Base-by-base conservation (phyloP, 2,797 vertebrate genomes). In the Galaxias olidus region DNA sequence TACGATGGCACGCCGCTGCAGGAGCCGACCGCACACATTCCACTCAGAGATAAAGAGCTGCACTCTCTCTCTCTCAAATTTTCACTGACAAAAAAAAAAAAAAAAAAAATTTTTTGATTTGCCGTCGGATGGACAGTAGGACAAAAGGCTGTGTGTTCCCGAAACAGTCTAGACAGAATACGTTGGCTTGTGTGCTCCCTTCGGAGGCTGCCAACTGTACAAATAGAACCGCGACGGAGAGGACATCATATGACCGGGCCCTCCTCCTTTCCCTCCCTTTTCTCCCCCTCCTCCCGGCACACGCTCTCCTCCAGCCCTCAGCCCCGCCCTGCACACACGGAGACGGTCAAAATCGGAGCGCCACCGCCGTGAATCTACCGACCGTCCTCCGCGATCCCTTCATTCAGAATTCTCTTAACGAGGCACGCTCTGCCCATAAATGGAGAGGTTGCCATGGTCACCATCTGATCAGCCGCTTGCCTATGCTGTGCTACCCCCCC, bases 271-370 rank as follows among this genome's bases (percentile, higher is more conserved):
- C 46, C 46, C 46, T 47, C 46, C 46, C 46, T 12, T 14, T 14
- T 52, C 1, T 18, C 63, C 15, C n/a, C 48, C 48, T 53, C 40
- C 19, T 77, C 42, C 76, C 46, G 67, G 61, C 65, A n/a, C 51
- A 59, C 74, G 79, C 65, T 72, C 68, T 69, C 62, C 19, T 70
- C 68, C 68, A 71, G 74, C 58, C 69, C 66, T 75, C 65, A 71
- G 75, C 83, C 77, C 73, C 79, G 72, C 79, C 68, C 72, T 72
- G 44, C 8, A 63, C 66, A 66, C 71, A 81, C 81, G 78, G 58
- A 62, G 56, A 53, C 76, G 75, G 74, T 70, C 68, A 73, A 40
- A 80, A 81, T 83, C 74, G 63, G 57, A 75, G 62, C 64, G 66
- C 20, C 64, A 65, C 20, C 4, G 11, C 19, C 53, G 66, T 76